phyloP scores from a whole-genome alignment of 2,113 vertebrate genomes.

The Macrotis lagotis region DNA sequence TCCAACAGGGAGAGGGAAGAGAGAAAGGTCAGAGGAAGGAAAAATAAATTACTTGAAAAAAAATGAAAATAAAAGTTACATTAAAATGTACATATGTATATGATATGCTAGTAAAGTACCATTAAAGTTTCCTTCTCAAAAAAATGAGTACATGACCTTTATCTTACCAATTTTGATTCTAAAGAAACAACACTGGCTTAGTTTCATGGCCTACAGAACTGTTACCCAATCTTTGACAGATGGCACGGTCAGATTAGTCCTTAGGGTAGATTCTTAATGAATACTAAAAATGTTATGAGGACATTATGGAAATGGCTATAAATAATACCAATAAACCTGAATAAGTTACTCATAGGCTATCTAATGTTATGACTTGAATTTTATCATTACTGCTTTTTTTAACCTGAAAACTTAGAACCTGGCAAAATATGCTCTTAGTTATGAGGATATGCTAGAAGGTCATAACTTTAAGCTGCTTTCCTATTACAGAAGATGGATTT shows the following conservation, averaged over 20 bases:
- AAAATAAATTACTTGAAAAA: background rate
- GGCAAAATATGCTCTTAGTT: background rate
- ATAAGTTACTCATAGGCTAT: background rate
- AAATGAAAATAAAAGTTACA: background rate
- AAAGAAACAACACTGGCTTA: background rate
- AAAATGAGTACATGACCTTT: background rate
- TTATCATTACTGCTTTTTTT: background rate
- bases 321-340: background rate
- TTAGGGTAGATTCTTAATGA: conserved; percentile 16
- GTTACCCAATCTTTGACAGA: background rate
- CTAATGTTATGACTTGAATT: background rate
- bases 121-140: background rate
- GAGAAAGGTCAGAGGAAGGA: background rate
- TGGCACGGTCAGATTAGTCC: background rate
- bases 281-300: background rate
- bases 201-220: background rate
- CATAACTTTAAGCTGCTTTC: background rate
- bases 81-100: background rate
- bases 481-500: conserved; percentile 11
- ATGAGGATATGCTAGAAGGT: conserved; percentile 19
- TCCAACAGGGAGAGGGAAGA: background rate
- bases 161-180: background rate
- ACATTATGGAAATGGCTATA: background rate
- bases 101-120: background rate
- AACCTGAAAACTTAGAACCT: background rate